These are phyloP conservation scores for Aselliscus stoliczkanus DNA, from an alignment of 2,797 vertebrate species.

Conservation along the genomic window DNA sequence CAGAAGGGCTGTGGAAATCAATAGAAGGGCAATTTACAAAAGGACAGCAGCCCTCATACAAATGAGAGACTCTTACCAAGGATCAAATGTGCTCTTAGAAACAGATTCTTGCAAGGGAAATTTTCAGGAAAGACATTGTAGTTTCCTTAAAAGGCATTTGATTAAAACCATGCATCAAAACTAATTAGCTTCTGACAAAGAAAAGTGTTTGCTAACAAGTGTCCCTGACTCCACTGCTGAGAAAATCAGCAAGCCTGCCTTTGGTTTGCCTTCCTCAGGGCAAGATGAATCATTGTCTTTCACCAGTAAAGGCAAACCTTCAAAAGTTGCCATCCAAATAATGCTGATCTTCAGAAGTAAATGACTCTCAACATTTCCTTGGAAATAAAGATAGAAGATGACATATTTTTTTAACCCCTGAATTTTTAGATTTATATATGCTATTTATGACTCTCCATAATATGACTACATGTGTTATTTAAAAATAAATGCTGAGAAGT, in stretches of 20 bases:
- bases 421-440: constrained; percentile 11
- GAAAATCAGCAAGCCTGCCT: neutral
- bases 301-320: neutral
- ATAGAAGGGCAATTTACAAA: neutral
- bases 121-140: neutral
- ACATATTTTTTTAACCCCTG: neutral
- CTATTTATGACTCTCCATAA: constrained; percentile 14
- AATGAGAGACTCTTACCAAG: neutral
- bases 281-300: constrained; percentile 26
- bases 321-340: neutral
- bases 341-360: constrained; percentile 44
- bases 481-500: constrained; percentile 46
- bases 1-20: neutral
- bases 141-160: constrained; percentile 1
- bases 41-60: neutral
- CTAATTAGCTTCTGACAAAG: neutral
- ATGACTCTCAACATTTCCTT: neutral
- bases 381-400: neutral
- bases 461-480: neutral
- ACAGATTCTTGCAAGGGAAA: neutral
- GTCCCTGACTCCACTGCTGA: neutral
- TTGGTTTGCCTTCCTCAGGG: neutral
- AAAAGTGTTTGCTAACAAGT: constrained; percentile 13
- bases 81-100: neutral
- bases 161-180: constrained; percentile 12